Percentiles rank a stretch among this genome's conserved stretches.
Evolutionary conservation across 92 coral and sea anemone genomes (phyloP).

Genomic region (Porites evermanni): DNA sequence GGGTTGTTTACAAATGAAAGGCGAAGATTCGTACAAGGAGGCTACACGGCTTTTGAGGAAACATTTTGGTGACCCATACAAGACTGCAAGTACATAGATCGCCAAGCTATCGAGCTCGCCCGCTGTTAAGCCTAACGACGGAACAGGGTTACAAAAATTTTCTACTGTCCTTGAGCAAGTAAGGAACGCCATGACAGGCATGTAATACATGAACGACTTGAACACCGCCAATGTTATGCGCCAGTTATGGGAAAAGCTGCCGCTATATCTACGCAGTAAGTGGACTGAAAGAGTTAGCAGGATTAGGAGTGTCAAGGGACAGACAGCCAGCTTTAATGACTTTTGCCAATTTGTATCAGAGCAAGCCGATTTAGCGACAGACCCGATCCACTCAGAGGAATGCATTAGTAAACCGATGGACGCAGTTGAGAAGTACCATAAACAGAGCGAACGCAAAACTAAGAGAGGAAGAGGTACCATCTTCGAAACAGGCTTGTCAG

Average conservation of each 20-base stretch:
- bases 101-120: conserved; percentile 63
- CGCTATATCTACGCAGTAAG: conserved; percentile 57
- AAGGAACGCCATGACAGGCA: no score
- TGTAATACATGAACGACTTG: conserved; percentile 33
- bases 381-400: conserved; percentile 59
- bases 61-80: conserved; percentile 72
- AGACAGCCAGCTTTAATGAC: conserved; percentile 57
- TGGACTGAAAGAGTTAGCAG: conserved; percentile 63
- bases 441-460: background rate
- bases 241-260: conserved; percentile 67
- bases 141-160: conserved; percentile 66
- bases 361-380: conserved; percentile 73
- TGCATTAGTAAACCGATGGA: conserved; percentile 27
- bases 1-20: conserved; percentile 56
- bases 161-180: conserved; percentile 57
- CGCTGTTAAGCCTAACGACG: conserved; percentile 60
- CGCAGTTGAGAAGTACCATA: background rate
- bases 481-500: conserved; percentile 23
- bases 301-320: conserved; percentile 40
- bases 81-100: conserved; percentile 44
- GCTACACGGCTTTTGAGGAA: conserved; percentile 62
- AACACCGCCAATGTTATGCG: conserved; percentile 69
- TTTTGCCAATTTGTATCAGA: conserved; percentile 59
- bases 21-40: conserved; percentile 52
- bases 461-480: conserved; percentile 46